Conservation (phyloP, 1,140 invertebrate genomes). For the Caenorhabditis remanei region DNA sequence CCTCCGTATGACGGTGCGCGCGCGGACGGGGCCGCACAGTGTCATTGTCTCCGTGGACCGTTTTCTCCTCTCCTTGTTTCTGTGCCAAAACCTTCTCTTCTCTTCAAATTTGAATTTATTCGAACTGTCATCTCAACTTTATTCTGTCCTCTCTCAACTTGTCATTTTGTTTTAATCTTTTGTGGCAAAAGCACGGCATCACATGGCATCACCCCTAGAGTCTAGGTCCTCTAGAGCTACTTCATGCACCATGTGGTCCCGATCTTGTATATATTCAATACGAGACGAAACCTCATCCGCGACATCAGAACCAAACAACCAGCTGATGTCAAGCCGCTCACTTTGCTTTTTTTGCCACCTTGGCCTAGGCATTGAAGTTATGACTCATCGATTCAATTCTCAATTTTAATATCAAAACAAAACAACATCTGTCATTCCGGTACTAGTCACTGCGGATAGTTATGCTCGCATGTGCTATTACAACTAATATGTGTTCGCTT, state of each 20-base stretch:
- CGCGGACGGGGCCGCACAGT: slow-evolving; percentile 11
- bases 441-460: no score
- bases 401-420: background rate
- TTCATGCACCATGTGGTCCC: slow-evolving; percentile 9
- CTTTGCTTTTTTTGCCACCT: background rate
- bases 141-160: background rate
- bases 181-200: background rate
- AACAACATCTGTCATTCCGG: background rate
- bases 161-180: background rate
- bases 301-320: background rate
- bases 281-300: background rate
- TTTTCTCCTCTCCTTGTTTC: background rate
- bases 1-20: background rate
- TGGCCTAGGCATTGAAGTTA: background rate
- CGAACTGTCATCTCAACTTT: background rate
- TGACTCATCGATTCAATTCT: background rate
- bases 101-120: background rate
- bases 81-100: background rate
- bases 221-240: background rate
- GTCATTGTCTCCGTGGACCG: slow-evolving; percentile 4
- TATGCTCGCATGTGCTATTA: no score
- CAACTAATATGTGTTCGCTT: no score
- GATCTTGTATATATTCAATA: background rate
- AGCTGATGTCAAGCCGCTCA: background rate
- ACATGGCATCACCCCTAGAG: slow-evolving; percentile 7